Evolutionary conservation across 2,888 invertebrate species (phyloP), one percentile per base, ranked within the genome.

Genomic region (Lampropteryx suffumata): DNA sequence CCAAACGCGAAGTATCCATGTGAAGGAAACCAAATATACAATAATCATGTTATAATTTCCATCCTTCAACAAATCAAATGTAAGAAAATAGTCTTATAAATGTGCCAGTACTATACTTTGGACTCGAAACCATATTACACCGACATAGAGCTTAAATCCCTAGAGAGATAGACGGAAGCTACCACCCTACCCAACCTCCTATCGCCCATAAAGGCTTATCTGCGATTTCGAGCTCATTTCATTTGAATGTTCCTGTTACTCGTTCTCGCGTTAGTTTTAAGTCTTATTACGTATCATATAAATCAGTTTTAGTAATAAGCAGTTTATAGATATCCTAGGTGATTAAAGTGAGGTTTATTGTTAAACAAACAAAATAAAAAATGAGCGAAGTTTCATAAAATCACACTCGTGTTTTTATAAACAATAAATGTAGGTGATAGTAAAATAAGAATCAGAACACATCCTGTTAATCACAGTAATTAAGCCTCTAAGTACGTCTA

Each of bases 191-290:
- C 65, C 61, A 49, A 43, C 53, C 68, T 62, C 64, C 75, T 83
- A 79, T 77, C 79, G 70, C 75, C 76, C 76, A 78, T 81, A 82
- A 76, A 81, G 76, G 80, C 76, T 75, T 86, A 86, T 86, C 84
- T 82, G 74, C 77, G 79, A 84, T 84, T 85, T 87, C 84, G 77
- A 77, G 79, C 79, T 84, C 85, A 86, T 87, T 87, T 82, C 84
- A 82, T 85, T 84, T 86, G 84, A 85, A 82, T 83, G 79, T 76
- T 71, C 64, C 65, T 66, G 73, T 69, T 73, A 79, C 75, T 76
- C 76, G 73, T 73, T 79, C 75, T 76, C 76, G 73, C 77, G 75
- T 78, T 79, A 76, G 59, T 65, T 65, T 53, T 27, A 54, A 56
- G 59, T 57, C 57, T 55, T 62, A 57, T 59, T 54, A 50, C 50